phyloP scores from a whole-genome alignment of 2,888 invertebrate genomes.

The Shargacucullia verbasci region DNA sequence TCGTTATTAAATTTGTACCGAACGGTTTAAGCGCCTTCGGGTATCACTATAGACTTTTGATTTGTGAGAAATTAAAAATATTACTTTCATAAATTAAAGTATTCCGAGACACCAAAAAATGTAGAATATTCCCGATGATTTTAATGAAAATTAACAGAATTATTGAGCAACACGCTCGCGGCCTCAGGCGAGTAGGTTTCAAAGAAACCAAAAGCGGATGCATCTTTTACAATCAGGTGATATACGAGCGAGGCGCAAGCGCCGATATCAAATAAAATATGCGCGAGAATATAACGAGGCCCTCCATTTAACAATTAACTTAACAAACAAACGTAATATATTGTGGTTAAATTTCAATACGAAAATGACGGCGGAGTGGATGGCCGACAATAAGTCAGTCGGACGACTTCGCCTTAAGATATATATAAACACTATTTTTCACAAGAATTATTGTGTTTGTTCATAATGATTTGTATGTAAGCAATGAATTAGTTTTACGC shows the following conservation, averaged over 20 bases:
- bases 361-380: conserved; percentile 75
- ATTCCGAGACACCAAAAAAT: conserved; percentile 32
- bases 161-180: conserved; percentile 55
- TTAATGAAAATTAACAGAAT: conserved; percentile 70
- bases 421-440: conserved; percentile 65
- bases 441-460: conserved; percentile 70
- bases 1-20: conserved; percentile 68
- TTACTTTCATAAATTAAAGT: conserved; percentile 47
- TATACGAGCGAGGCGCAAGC: conserved; percentile 70
- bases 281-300: conserved; percentile 83
- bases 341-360: conserved; percentile 87
- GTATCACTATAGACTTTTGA: conserved; percentile 48
- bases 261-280: conserved; percentile 82
- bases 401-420: conserved; percentile 62
- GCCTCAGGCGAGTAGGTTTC: conserved; percentile 63
- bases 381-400: conserved; percentile 72
- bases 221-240: conserved; percentile 86
- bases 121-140: conserved; percentile 46
- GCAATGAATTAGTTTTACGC: conserved; percentile 61
- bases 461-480: conserved; percentile 65
- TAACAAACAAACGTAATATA: conserved; percentile 89
- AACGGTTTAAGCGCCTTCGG: conserved; percentile 51
- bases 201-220: conserved; percentile 72
- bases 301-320: conserved; percentile 88
- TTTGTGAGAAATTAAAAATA: conserved; percentile 59